These are phyloP conservation scores for Seira musarum DNA, from an alignment of 2,888 invertebrate species.

Conservation along the genomic window DNA sequence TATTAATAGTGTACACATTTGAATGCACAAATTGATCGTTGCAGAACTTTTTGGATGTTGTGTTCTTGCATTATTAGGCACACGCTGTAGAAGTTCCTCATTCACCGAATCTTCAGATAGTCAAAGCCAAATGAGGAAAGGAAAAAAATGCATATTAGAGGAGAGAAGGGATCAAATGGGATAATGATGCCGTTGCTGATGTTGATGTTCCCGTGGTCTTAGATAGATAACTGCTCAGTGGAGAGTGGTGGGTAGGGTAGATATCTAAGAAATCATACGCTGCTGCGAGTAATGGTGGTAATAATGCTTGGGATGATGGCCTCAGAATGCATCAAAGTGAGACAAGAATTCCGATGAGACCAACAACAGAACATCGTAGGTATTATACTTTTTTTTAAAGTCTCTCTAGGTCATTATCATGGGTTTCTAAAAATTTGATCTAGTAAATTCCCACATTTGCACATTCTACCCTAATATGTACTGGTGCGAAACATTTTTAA, in stretches of 20 bases:
- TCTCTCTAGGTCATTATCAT: slow-evolving; percentile 57
- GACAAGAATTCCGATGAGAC: neutral
- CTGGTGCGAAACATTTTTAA: too few relatives aligned
- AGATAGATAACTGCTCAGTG: neutral
- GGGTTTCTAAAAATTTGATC: neutral
- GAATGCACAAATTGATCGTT: slow-evolving; percentile 49
- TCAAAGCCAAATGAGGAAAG: neutral
- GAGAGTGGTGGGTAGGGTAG: too few relatives aligned
- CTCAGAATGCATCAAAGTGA: slow-evolving; percentile 43
- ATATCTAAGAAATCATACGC: neutral
- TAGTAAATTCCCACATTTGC: too few relatives aligned
- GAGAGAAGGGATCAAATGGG: slow-evolving; percentile 50
- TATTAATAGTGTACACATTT: slow-evolving; percentile 24
- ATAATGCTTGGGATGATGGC: slow-evolving; percentile 13
- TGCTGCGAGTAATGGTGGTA: neutral
- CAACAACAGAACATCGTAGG: neutral
- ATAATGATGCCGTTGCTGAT: slow-evolving; percentile 40
- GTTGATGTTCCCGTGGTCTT: slow-evolving; percentile 2
- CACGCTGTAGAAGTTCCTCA: slow-evolving; percentile 38
- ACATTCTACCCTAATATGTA: too few relatives aligned
- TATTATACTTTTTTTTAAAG: neutral
- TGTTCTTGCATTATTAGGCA: slow-evolving; percentile 39
- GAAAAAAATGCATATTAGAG: neutral
- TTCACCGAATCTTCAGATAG: too few relatives aligned
- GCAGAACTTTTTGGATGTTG: slow-evolving; percentile 1